These are phyloP conservation scores for Sebastes steindachneri DNA, from an alignment of 2,797 vertebrate genomes.

Conservation along the genomic window DNA sequence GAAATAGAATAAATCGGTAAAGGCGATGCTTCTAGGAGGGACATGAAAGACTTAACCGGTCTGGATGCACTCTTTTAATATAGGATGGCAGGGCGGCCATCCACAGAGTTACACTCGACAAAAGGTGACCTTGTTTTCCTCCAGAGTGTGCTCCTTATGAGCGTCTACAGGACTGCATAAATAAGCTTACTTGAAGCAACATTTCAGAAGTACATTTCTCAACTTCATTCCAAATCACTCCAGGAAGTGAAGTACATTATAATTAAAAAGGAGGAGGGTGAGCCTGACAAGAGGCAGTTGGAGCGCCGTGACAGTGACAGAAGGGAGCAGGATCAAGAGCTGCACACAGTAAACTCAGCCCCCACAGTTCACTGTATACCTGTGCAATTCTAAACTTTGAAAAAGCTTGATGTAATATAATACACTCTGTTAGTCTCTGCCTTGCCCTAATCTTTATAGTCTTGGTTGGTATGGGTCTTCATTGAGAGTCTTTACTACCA, in stretches of 20 bases:
- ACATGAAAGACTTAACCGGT: neutral
- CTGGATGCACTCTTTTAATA: neutral
- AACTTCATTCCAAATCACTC: neutral
- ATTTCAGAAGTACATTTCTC: constrained; percentile 5
- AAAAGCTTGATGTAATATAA: neutral
- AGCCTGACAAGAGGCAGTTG: neutral
- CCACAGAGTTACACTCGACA: neutral
- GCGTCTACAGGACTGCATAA: neutral
- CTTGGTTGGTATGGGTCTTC: neutral
- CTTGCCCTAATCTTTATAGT: neutral
- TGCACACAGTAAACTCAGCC: neutral
- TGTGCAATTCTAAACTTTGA: neutral
- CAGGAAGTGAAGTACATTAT: neutral
- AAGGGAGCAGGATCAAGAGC: neutral
- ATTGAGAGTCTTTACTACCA: neutral
- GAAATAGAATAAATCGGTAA: neutral
- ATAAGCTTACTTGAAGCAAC: neutral
- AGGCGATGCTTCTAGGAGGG: neutral
- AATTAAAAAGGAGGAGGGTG: neutral
- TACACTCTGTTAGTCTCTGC: neutral
- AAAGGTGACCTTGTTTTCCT: constrained; percentile 11
- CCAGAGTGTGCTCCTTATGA: neutral
- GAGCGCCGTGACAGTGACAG: neutral
- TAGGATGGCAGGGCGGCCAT: neutral
- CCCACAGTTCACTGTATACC: neutral